Evolutionary conservation across 2,888 invertebrate species (phyloP).

Genomic region (Agrotis clavis): DNA sequence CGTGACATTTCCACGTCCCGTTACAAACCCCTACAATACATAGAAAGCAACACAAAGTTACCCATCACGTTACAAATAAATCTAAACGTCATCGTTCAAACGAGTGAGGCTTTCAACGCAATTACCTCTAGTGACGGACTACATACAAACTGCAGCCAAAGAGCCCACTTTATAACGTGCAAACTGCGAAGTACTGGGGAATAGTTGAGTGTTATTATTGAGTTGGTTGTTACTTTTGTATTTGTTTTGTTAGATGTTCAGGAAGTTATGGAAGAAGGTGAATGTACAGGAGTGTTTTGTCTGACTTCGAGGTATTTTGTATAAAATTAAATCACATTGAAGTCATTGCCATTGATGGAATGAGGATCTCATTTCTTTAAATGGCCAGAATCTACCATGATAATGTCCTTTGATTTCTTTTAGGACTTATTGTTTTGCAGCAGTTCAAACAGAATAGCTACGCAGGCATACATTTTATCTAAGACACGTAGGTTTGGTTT

Average conservation of each 20-base stretch:
- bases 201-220: constrained; percentile 55
- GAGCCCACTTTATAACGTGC: constrained; percentile 63
- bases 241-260: constrained; percentile 38
- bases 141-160: constrained; percentile 51
- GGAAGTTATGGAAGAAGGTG: constrained; percentile 13
- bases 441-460: too few relatives aligned
- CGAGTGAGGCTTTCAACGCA: constrained; percentile 64
- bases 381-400: too few relatives aligned
- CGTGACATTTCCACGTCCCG: constrained; percentile 32
- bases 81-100: constrained; percentile 67
- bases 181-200: constrained; percentile 48
- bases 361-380: too few relatives aligned
- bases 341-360: too few relatives aligned
- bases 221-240: constrained; percentile 37
- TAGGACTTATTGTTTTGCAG: too few relatives aligned
- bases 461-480: too few relatives aligned
- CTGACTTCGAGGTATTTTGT: background rate
- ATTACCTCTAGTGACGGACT: constrained; percentile 65
- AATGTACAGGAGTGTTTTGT: background rate
- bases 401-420: too few relatives aligned
- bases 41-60: constrained; percentile 62
- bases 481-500: too few relatives aligned
- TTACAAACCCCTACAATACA: constrained; percentile 41
- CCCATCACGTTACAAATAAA: constrained; percentile 68
- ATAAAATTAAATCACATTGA: too few relatives aligned